Evolutionary conservation across 2,888 invertebrate species (phyloP), one percentile per base, ranked within the genome.

Genomic region (Drosophila mercatorum): DNA sequence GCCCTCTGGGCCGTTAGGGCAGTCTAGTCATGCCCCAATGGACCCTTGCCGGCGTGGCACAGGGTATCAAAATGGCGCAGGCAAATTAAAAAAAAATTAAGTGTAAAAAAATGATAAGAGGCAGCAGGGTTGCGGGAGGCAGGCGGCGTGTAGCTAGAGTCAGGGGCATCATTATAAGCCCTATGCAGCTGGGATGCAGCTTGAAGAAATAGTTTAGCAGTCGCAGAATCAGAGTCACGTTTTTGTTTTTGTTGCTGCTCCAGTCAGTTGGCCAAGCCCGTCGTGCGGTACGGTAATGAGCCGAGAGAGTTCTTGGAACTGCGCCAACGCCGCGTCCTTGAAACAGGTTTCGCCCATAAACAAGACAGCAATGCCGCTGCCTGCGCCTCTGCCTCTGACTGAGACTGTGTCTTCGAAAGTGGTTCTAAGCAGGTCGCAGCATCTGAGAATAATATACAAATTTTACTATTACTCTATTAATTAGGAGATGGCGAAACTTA

Each of bases 341-440:
- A 83, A 89, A 87, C 83, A 78, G 82, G 88, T 89, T 89, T 84
- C 55, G 67, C 64, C 74, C 88, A 78, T 81, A 81, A 87, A 76
- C 68, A 72, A 78, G 78, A 60, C 66, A 66, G 64, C 53, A n/a
- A 28, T 2, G 14, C 43, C 31, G 14, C 17, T 0, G 52, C 34
- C 43, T 57, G 26, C 34, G 43, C 55, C 51, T 44, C 10, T 2
- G 31, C 58, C 68, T n/a, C 3, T 36, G 46, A 26, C 44, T 59
- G 34, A 22, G 51, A 40, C 14, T 60, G 38, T 4, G 41, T 22
- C 52, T 55, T 28, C 38, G 60, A 41, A 53, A 53, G 61, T 47
- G 40, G 28, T 14, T 34, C 28, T 43, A 66, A 52, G 68, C 56
- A 61, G 57, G 58, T 74, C 40, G 28, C 40, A 67, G 28, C 40